Evolutionary conservation across 2,888 invertebrate species (phyloP), one percentile per base, ranked within the genome.

Genomic region (Julus scanicus): DNA sequence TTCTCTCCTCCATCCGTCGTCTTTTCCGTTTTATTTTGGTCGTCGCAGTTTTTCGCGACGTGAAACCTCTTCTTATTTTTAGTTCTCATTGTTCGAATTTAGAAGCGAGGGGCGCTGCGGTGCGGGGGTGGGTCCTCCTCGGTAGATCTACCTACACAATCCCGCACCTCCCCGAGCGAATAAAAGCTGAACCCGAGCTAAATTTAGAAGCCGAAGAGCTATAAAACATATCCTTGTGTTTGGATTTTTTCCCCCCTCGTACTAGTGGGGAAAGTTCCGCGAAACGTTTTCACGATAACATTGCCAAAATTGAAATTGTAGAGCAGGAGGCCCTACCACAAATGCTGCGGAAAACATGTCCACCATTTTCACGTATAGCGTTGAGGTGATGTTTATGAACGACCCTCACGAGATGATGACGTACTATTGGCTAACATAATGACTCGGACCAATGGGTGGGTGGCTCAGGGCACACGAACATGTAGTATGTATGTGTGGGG

Each of bases 121-220:
- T 63, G 63, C 63, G 63, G 63, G 63, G 63, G 63, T 20, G 63
- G 63, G 63, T 63, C 63, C 63, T 63, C 63, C 63, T 20, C 63
- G 20, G n/a, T 63, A 6, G n/a, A 63, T 63, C 63, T 63, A 63
- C 63, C 63, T 20, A 63, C 63, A 20, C 63, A 53, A 53, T 53
- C 53, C 53, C 53, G 53, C 48, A 13, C 48, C 9, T 48, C 48
- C 48, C 48, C 13, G 13, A 13, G 63, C 63, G 63, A 1, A n/a
- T 20, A 63, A 63, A 63, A 63, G 20, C 63, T 63, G 63, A 63
- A 63, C 63, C 63, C 63, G 63, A 63, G 63, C 63, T 63, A 63
- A 63, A 63, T 63, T 63, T 63, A 63, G 63, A 63, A 63, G 4
- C n/a, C 63, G 63, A n/a, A 20, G 20, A 20, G 63, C 63, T 5